Conservation (phyloP, 2,888 invertebrate genomes). For the Clusia tigrina region DNA sequence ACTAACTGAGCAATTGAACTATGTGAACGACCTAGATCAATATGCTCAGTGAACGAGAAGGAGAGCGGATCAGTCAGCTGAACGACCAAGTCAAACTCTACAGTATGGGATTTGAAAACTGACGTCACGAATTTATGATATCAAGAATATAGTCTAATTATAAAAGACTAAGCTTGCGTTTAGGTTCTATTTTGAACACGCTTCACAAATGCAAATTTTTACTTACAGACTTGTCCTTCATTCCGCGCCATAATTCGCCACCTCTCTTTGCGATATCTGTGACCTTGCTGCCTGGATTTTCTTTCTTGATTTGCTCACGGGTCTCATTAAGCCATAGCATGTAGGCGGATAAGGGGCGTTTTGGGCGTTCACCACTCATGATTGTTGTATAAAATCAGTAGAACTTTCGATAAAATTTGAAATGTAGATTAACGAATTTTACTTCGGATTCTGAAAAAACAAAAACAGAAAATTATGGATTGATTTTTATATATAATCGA, state of each 20-base stretch:
- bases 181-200: conserved; percentile 32
- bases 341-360: conserved; percentile 91
- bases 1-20: too few relatives aligned
- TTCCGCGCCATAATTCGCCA: conserved; percentile 93
- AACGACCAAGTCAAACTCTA: too few relatives aligned
- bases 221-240: conserved; percentile 84
- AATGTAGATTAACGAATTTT: conserved; percentile 19
- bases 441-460: conserved; percentile 42
- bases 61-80: too few relatives aligned
- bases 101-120: too few relatives aligned
- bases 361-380: conserved; percentile 89
- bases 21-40: too few relatives aligned
- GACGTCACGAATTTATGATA: too few relatives aligned
- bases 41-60: too few relatives aligned
- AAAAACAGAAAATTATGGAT: conserved; percentile 2
- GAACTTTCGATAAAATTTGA: too few relatives aligned
- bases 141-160: too few relatives aligned
- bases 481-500: conserved; percentile 21
- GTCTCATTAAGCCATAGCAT: conserved; percentile 94
- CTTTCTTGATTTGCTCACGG: conserved; percentile 86
- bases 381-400: conserved; percentile 34
- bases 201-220: conserved; percentile 18
- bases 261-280: conserved; percentile 95
- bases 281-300: conserved; percentile 89
- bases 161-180: neutral